These are phyloP conservation scores for Campylomormyrus tamandua DNA, from an alignment of 2,113 vertebrate genomes.

Conservation along the genomic window DNA sequence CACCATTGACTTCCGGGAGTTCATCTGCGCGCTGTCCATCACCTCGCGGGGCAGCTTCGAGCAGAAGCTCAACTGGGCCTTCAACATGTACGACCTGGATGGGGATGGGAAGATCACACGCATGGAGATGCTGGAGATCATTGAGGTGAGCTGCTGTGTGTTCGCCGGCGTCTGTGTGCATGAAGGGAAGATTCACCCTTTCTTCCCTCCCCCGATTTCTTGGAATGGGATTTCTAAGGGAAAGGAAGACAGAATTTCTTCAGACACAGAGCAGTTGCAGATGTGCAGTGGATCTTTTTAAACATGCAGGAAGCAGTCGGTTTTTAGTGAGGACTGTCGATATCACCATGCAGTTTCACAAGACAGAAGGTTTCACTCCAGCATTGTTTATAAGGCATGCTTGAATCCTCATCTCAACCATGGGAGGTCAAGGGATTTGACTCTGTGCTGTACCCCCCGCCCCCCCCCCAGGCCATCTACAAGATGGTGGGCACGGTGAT, in stretches of 20 bases:
- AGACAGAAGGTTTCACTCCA: neutral
- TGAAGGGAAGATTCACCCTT: neutral
- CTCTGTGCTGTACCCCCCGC: neutral
- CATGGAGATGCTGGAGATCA: conserved; percentile 94
- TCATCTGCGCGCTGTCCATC: conserved; percentile 93
- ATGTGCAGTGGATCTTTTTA: neutral
- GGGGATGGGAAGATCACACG: conserved; percentile 94
- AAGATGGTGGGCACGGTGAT: conserved; percentile 99
- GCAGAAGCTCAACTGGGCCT: conserved; percentile 98
- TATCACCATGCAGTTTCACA: neutral
- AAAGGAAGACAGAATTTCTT: neutral
- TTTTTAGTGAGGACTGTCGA: neutral
- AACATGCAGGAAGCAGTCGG: neutral
- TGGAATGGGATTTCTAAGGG: neutral
- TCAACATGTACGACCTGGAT: conserved; percentile 95
- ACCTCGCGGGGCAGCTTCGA: conserved; percentile 95
- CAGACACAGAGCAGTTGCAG: neutral
- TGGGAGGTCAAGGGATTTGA: neutral
- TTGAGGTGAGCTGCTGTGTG: conserved; percentile 49
- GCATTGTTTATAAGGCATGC: neutral
- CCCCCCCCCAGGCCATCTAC: conserved; percentile 81
- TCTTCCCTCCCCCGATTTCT: neutral
- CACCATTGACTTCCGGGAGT: conserved; percentile 98
- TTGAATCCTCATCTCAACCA: neutral
- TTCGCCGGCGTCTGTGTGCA: neutral